Evolutionary conservation across 2,888 invertebrate genomes (phyloP), one percentile per base, ranked within the genome.

Genomic region (Sarcophaga variegata): DNA sequence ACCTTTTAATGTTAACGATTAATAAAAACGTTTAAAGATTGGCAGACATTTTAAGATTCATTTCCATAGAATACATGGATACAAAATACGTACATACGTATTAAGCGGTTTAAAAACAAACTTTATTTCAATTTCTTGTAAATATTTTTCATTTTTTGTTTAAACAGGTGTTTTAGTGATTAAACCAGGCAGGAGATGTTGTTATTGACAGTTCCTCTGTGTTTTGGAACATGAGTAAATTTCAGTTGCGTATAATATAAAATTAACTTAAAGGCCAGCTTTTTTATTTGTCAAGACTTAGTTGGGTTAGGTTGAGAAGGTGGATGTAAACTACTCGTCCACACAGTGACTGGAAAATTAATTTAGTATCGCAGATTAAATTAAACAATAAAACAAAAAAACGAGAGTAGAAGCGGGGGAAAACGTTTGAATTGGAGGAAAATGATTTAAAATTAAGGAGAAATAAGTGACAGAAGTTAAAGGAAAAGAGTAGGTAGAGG

Each of bases 21-120:
- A 77, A 67, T 45, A 27, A 72, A 71, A 81, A 71, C 11, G 14
- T 63, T 72, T 74, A 67, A 76, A 81, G 80, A 63, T 83, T 86
- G 83, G 83, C 76, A 83, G 69, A 67, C 83, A 83, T 80, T 81
- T 86, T 86, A 83, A 86, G 83, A 83, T 83, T 72, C 81, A 83
- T 77, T 80, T 72, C 72, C 71, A 74, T 3, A 25, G 14, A 69
- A 69, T 54, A 63, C 72, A 49, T 2, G 14, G 11, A 49, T 49
- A 49, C 49, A 49, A 49, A 10, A 49, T 14, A 49, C 1, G 2
- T 14, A 75, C 54, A 63, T 37, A 12, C 69, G 1, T 37, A 54
- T 70, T n/a, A 81, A 70, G n/a, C n/a, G 22, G 1, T 5, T 69
- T n/a, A 47, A n/a, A 49, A 64, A 45, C 63, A 25, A 54, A 17